phyloP scores from a whole-genome alignment of 2,797 vertebrate species.

The Sebastes kiyomatsui region DNA sequence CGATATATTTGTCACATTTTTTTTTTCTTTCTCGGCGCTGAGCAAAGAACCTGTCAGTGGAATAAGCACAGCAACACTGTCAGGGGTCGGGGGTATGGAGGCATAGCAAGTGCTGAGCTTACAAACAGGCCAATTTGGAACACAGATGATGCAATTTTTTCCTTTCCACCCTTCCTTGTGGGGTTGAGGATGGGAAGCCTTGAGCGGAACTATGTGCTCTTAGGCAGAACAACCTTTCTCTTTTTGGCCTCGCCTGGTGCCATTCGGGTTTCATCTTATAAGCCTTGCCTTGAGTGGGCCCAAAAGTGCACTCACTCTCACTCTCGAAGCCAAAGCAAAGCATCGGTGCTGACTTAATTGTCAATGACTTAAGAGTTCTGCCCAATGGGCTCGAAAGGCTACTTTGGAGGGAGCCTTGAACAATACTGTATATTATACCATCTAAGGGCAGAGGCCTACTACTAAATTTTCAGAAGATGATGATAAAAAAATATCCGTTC shows the following conservation, averaged over 20 bases:
- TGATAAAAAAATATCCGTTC: too few species aligned
- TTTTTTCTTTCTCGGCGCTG: not conserved
- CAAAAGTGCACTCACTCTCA: conserved; percentile 23
- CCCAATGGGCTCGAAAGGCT: conserved; percentile 34
- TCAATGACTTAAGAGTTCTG: conserved; percentile 47
- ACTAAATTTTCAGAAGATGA: too few species aligned
- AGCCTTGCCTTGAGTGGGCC: conserved; percentile 17
- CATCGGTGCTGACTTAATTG: conserved; percentile 44
- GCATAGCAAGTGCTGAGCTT: not conserved
- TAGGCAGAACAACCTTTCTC: not conserved
- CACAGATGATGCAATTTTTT: conserved; percentile 5
- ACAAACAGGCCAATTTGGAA: not conserved
- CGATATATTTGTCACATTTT: conserved; percentile 3
- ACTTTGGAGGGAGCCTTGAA: not conserved
- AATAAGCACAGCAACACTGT: not conserved
- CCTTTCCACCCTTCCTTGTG: not conserved
- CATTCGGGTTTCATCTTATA: conserved; percentile 19
- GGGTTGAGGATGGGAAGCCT: not conserved
- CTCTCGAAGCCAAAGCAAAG: conserved; percentile 26
- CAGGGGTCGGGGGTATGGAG: not conserved
- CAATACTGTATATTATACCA: not conserved
- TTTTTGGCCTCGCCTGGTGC: not conserved
- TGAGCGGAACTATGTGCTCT: not conserved
- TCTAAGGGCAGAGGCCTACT: not conserved
- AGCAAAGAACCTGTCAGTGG: not conserved